Conservation (phyloP, 2,888 invertebrate species). For the Drosophila limbata region DNA sequence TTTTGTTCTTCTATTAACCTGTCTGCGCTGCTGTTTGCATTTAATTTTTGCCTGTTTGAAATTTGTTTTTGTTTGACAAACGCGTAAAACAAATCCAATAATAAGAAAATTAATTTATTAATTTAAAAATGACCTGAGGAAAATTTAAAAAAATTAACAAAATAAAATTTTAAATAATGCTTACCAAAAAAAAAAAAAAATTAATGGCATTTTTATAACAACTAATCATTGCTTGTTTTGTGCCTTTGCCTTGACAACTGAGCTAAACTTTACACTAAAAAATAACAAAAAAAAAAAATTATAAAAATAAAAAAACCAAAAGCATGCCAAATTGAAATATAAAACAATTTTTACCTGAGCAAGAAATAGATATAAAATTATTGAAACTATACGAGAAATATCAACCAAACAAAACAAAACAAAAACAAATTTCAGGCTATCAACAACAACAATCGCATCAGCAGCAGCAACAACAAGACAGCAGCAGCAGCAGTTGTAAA, state of each 20-base stretch:
- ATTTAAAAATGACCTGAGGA: constrained; percentile 30
- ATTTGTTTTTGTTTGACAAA: constrained; percentile 79
- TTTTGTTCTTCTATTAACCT: constrained; percentile 42
- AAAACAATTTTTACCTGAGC: constrained; percentile 36
- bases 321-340: constrained; percentile 52
- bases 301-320: constrained; percentile 30
- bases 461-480: constrained; percentile 43
- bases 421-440: constrained; percentile 84
- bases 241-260: constrained; percentile 52
- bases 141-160: constrained; percentile 27
- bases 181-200: constrained; percentile 34
- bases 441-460: constrained; percentile 59
- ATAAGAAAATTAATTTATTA: constrained; percentile 52
- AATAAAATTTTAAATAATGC: constrained; percentile 23
- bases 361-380: constrained; percentile 24
- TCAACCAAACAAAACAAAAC: constrained; percentile 68
- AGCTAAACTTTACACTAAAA: constrained; percentile 48
- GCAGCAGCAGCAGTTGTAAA: constrained; percentile 52
- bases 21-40: constrained; percentile 59
- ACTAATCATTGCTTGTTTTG: constrained; percentile 72
- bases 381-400: constrained; percentile 43
- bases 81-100: constrained; percentile 43
- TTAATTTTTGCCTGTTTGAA: constrained; percentile 80
- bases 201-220: constrained; percentile 71
- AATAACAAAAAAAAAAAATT: constrained; percentile 5